phyloP scores from a whole-genome alignment of 2,888 invertebrate species.

The Drosophila falleni region DNA sequence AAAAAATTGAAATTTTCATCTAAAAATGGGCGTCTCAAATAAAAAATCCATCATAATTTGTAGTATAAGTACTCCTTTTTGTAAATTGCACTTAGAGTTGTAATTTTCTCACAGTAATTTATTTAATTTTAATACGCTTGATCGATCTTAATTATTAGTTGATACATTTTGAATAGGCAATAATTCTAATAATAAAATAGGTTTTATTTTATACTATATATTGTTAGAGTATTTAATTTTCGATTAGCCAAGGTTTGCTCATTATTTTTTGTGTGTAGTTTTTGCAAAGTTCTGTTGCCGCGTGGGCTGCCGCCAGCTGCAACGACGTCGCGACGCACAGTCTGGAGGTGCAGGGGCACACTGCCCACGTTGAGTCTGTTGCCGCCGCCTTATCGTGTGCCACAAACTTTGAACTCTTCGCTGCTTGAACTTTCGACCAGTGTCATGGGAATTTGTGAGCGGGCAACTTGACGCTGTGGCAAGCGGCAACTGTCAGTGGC shows the following conservation, averaged over 20 bases:
- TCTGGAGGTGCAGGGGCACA: constrained; percentile 43
- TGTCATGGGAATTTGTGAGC: constrained; percentile 54
- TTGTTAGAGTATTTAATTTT: background rate
- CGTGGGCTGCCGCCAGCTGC: constrained; percentile 56
- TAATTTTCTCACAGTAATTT: too few relatives aligned
- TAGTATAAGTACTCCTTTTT: too few relatives aligned
- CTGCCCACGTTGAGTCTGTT: constrained; percentile 48
- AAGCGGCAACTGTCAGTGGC: constrained; percentile 5
- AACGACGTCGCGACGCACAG: constrained; percentile 54
- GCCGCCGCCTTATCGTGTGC: constrained; percentile 52
- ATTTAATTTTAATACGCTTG: too few relatives aligned
- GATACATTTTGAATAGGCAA: background rate
- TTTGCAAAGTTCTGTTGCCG: constrained; percentile 44
- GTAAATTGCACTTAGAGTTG: too few relatives aligned
- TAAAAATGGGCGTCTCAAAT: too few relatives aligned
- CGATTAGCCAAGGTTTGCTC: background rate
- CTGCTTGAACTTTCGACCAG: constrained; percentile 61
- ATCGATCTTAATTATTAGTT: too few relatives aligned
- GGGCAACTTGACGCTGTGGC: constrained; percentile 15
- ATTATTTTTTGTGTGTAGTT: constrained; percentile 8
- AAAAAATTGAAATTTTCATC: too few relatives aligned
- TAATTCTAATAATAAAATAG: background rate
- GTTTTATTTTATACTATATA: background rate
- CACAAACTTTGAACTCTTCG: constrained; percentile 64
- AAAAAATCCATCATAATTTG: too few relatives aligned